Evolutionary conservation across 2,113 vertebrate genomes (phyloP), one percentile per base, ranked within the genome.

Genomic region (Periophthalmodon schlosseri): DNA sequence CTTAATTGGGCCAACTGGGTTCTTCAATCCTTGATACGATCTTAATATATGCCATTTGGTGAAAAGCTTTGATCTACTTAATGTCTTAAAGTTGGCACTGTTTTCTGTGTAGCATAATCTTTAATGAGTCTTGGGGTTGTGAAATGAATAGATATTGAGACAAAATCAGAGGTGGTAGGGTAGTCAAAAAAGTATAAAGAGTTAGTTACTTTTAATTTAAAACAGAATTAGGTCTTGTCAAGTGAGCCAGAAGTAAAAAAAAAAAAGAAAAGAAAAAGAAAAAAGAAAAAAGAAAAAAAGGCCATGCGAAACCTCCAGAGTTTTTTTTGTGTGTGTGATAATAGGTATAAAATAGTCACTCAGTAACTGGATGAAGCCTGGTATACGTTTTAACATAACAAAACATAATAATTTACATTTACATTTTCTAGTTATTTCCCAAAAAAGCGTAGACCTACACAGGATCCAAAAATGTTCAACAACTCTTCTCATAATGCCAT

Each of bases 1-100:
- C 81, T 78, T 76, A 86, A 86, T 83, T 81, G 65, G 76, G 69
- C 78, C 74, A 79, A 77, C 68, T 81, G 81, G 83, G 70, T 58
- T 83, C 87, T 87, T 75, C 52, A 78, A 75, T 56, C 68, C 65
- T 77, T 81, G 70, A 81, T 83, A 72, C 67, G 63, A 76, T 70
- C 20, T 77, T 70, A 61, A 81, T 73, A 81, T 79, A 72, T 84
- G 72, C 79, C 56, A 64, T 69, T 84, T 71, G 34, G 72, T 76
- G 68, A 68, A 3, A 61, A 18, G 63, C 52, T 78, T 84, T 81
- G 46, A 78, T 78, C 70, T 63, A 21, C n/a, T 1, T 1, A 2
- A 46, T 46, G 47, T 50, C 23, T 46, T 39, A 47, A 73, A 67
- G 73, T 67, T 73, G 66, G 77, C 77, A 69, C 56, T 24, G 1